Percentiles rank a stretch among this genome's conserved stretches.
Conservation (phyloP, 2,888 invertebrate genomes). For the Netelia fuscicornis region DNA sequence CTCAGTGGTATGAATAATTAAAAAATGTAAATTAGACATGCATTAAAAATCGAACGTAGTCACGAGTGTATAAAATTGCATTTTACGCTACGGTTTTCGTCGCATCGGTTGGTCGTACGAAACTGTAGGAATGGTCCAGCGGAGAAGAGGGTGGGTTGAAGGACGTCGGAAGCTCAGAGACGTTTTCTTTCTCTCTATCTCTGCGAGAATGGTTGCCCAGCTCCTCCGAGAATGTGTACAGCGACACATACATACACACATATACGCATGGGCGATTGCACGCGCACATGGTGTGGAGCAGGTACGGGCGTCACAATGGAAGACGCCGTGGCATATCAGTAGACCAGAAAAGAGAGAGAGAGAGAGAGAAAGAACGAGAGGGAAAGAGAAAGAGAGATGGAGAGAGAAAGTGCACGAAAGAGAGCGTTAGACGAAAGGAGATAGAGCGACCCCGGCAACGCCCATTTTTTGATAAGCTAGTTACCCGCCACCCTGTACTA, state of each 20-base stretch:
- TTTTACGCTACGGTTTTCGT: neutral
- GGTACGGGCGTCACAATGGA: conserved; percentile 80
- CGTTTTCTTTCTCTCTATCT: conserved; percentile 42
- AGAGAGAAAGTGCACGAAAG: conserved; percentile 47
- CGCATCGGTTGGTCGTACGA: neutral
- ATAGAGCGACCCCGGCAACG: conserved; percentile 83
- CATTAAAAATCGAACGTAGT: neutral
- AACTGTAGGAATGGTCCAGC: conserved; percentile 13
- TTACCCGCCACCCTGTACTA: conserved; percentile 82
- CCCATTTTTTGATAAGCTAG: conserved; percentile 85
- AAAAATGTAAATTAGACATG: neutral
- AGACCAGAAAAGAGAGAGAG: conserved; percentile 36
- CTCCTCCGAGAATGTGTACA: conserved; percentile 38
- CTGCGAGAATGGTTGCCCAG: conserved; percentile 44
- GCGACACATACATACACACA: conserved; percentile 15
- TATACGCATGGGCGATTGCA: conserved; percentile 75
- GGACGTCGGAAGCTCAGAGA: conserved; percentile 43
- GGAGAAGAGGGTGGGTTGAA: conserved; percentile 4
- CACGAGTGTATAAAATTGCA: neutral
- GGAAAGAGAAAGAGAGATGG: conserved; percentile 58
- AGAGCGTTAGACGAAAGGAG: conserved; percentile 74
- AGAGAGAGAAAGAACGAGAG: conserved; percentile 33
- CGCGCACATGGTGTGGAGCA: conserved; percentile 76
- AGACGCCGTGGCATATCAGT: conserved; percentile 73
- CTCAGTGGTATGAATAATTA: neutral